Evolutionary conservation across 2,113 vertebrate species (phyloP), one percentile per base, ranked within the genome.

Genomic region (Tetrao urogallus): DNA sequence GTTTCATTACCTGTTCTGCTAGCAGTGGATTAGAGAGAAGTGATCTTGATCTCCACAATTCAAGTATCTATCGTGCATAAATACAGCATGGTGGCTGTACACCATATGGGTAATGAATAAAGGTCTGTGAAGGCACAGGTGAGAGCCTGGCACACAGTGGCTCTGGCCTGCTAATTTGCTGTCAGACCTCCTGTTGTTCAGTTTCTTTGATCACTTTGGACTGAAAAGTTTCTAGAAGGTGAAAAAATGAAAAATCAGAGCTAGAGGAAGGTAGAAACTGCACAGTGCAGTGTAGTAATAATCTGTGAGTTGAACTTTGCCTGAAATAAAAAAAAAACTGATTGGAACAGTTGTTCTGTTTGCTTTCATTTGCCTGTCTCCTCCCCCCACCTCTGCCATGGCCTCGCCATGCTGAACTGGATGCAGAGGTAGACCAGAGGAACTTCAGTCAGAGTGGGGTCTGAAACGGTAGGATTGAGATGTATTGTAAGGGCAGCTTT

Each of bases 311-410:
- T 93, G 45, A 81, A 70, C 25, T 71, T 86, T n/a, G 63, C 8
- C 52, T 64, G 71, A 78, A 69, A 40, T 84, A 58, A 65, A 38
- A 36, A 38, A 36, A 38, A 82, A 76, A 73, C 40, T 79, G 36
- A 3, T 91, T 89, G 82, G 85, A 73, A 52, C 16, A 82, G 38
- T 74, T 57, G 18, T 45, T 72, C 78, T 38, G 17, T 63, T 90
- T 75, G 11, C 30, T 89, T 78, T 87, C 43, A 34, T 90, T 65
- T 60, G 20, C 1, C 3, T 1, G 1, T n/a, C 5, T 10, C 12
- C 0, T 13, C 4, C 4, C 6, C 13, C 3, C 40, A 10, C 10
- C 27, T 42, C 42, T 30, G 18, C 2, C 25, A 32, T 15, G 28
- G 28, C 54, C 28, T 56, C 9, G 10, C 21, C 18, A 19, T 0